phyloP scores from a whole-genome alignment of 2,797 vertebrate genomes.

The Eupleurogrammus muticus region DNA sequence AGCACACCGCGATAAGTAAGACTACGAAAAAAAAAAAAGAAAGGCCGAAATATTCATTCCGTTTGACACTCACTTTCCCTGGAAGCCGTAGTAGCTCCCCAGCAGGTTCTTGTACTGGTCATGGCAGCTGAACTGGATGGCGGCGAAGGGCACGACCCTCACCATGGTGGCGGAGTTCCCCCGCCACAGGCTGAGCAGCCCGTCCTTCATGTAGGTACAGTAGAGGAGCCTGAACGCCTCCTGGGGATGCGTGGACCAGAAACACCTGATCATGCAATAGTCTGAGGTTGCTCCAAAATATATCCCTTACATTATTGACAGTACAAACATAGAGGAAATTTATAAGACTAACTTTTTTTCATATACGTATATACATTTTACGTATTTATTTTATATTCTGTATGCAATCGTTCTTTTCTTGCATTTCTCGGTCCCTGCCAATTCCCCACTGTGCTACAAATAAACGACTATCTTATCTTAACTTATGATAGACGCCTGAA shows the following conservation, averaged over 20 bases:
- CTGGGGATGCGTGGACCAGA: too few relatives aligned
- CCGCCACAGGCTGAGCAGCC: conserved; percentile 95
- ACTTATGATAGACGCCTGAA: background rate
- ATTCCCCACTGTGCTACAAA: too few relatives aligned
- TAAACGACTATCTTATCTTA: too few relatives aligned
- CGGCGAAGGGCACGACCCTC: conserved; percentile 94
- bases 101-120: conserved; percentile 94
- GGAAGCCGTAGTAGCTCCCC: conserved; percentile 90
- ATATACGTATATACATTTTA: too few relatives aligned
- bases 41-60: background rate
- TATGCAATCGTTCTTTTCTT: too few relatives aligned
- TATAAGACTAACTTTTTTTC: background rate
- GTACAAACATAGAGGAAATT: too few relatives aligned
- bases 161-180: conserved; percentile 99
- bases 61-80: conserved; percentile 89
- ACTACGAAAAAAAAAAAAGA: background rate
- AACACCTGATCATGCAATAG: background rate
- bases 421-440: too few relatives aligned
- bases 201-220: conserved; percentile 91
- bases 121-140: conserved; percentile 97
- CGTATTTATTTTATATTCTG: background rate
- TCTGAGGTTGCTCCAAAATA: background rate
- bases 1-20: conserved; percentile 4
- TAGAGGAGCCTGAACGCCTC: conserved; percentile 94
- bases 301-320: background rate